Percentiles rank a stretch among this genome's conserved stretches.
phyloP scores from a whole-genome alignment of 2,888 invertebrate genomes.

The Urechis unicinctus region DNA sequence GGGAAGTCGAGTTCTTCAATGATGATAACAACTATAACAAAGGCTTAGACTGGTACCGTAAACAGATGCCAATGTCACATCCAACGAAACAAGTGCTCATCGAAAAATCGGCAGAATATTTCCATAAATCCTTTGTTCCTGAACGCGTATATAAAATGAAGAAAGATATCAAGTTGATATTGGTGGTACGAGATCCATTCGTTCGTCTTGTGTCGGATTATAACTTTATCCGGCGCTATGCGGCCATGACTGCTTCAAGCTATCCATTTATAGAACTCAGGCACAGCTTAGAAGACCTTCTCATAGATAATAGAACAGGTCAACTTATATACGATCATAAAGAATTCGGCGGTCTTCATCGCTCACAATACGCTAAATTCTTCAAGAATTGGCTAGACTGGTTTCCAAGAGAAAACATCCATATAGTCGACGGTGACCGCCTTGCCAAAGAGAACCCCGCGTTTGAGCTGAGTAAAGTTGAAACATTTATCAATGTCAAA shows the following conservation, averaged over 20 bases:
- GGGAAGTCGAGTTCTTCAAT: conserved; percentile 88
- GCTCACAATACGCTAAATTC: conserved; percentile 58
- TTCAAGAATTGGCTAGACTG: conserved; percentile 85
- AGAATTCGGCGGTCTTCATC: conserved; percentile 30
- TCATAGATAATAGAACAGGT: background rate
- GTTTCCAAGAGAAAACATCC: conserved; percentile 83
- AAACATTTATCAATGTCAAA: conserved; percentile 37
- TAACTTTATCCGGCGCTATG: conserved; percentile 66
- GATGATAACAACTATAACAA: background rate
- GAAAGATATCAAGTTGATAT: conserved; percentile 75
- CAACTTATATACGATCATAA: conserved; percentile 3
- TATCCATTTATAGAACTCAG: conserved; percentile 37
- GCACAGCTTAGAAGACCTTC: conserved; percentile 12
- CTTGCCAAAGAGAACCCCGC: conserved; percentile 35
- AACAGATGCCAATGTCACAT: conserved; percentile 86
- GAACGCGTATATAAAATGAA: conserved; percentile 92
- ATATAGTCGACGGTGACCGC: conserved; percentile 70
- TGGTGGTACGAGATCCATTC: conserved; percentile 93
- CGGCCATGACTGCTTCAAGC: background rate
- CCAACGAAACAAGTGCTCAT: conserved; percentile 74
- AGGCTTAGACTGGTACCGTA: background rate
- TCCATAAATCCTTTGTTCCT: conserved; percentile 92
- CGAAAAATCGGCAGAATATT: conserved; percentile 97
- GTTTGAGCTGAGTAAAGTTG: conserved; percentile 36
- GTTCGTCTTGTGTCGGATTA: conserved; percentile 94